Evolutionary conservation across 2,113 vertebrate genomes (phyloP).

Genomic region (western clawed frog (Xenopus tropicalis)): DNA sequence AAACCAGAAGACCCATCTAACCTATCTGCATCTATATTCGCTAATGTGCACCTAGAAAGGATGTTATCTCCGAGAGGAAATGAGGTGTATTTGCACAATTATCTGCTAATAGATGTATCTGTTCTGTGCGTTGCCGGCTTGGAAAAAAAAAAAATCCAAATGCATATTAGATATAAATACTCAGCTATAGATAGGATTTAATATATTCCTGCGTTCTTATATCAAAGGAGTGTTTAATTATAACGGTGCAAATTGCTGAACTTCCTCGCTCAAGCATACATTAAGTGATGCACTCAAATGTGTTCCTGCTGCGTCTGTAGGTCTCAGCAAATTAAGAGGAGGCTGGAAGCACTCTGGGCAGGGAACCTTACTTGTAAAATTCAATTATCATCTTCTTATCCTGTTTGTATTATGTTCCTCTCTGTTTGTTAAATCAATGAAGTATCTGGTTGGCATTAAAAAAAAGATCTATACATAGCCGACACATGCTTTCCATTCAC

Average conservation of each 20-base stretch:
- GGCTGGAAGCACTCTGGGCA: background rate
- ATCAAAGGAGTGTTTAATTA: background rate
- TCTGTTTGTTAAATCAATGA: background rate
- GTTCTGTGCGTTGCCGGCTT: background rate
- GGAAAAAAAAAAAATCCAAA: background rate
- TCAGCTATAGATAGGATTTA: background rate
- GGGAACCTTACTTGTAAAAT: background rate
- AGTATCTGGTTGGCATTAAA: background rate
- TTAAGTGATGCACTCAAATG: background rate
- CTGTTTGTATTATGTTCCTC: background rate
- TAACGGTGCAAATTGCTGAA: background rate
- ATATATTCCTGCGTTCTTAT: background rate
- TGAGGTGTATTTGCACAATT: background rate
- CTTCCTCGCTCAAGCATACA: background rate
- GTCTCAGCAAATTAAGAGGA: background rate
- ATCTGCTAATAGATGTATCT: background rate
- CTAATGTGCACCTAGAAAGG: background rate
- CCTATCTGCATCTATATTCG: background rate
- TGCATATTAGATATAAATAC: background rate
- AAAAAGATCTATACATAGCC: background rate
- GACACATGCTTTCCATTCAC: background rate
- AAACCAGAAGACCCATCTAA: too few species aligned
- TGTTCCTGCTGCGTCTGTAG: background rate
- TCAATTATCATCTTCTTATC: background rate
- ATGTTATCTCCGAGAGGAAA: slow-evolving; percentile 5